phyloP scores from a whole-genome alignment of 2,888 invertebrate genomes.

The Lamellibrachia satsuma region DNA sequence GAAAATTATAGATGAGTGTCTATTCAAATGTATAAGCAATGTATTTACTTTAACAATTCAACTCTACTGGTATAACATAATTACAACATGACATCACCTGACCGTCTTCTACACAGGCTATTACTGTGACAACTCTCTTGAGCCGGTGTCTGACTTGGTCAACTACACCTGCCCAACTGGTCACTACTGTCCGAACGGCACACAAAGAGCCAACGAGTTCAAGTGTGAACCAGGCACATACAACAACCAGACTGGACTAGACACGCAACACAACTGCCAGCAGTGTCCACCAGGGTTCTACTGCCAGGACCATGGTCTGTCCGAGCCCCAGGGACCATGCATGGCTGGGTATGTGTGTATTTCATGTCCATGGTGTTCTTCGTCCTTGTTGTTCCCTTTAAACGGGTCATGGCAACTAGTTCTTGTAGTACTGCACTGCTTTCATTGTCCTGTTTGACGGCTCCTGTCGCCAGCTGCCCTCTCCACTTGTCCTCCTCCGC shows the following conservation, averaged over 20 bases:
- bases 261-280: conserved; percentile 51
- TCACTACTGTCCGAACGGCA: conserved; percentile 54
- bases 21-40: too few relatives aligned
- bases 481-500: too few relatives aligned
- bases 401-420: too few relatives aligned
- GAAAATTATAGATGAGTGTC: too few relatives aligned
- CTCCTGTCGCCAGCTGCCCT: too few relatives aligned
- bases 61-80: not conserved
- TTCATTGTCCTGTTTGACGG: too few relatives aligned
- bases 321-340: conserved; percentile 58
- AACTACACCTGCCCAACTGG: conserved; percentile 55
- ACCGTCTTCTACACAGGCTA: conserved; percentile 45
- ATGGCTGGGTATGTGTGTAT: conserved; percentile 53
- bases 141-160: conserved; percentile 54
- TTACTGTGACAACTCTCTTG: conserved; percentile 58
- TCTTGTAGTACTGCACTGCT: too few relatives aligned
- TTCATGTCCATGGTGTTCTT: too few relatives aligned
- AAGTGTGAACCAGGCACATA: conserved; percentile 59
- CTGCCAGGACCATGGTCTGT: conserved; percentile 57
- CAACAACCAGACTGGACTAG: conserved; percentile 53
- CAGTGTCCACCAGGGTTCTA: conserved; percentile 58
- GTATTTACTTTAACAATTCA: not conserved
- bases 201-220: conserved; percentile 50
- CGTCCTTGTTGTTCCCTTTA: too few relatives aligned
- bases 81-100: not conserved